Conservation (phyloP, 2,888 invertebrate species). For the Drosophila algonquin region DNA sequence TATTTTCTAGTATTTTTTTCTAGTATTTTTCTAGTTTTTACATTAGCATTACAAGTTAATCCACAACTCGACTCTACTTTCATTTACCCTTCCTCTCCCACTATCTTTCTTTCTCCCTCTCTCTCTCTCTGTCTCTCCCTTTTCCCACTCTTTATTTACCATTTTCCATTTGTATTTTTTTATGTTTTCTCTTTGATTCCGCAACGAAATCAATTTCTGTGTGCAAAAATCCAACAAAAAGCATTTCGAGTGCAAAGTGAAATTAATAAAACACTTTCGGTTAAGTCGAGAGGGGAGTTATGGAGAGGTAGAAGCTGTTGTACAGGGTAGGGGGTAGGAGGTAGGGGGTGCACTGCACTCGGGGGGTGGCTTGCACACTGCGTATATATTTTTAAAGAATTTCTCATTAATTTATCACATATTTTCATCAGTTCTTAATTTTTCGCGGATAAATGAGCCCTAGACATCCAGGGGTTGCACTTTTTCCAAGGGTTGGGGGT, state of each 20-base stretch:
- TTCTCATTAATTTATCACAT: slow-evolving; percentile 54
- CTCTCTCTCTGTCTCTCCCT: slow-evolving; percentile 2
- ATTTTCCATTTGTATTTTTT: slow-evolving; percentile 31
- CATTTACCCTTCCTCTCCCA: not conserved
- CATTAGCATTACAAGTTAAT: not conserved
- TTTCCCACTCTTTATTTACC: slow-evolving; percentile 20
- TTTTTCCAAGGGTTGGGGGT: not conserved
- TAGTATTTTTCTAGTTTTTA: too few relatives aligned
- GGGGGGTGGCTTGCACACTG: slow-evolving; percentile 11
- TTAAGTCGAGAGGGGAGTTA: not conserved
- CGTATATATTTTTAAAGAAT: slow-evolving; percentile 46
- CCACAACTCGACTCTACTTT: not conserved
- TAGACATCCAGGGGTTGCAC: slow-evolving; percentile 37
- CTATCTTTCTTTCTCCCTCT: slow-evolving; percentile 8
- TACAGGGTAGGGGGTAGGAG: not conserved
- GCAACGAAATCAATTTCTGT: slow-evolving; percentile 71
- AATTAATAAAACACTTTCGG: slow-evolving; percentile 60
- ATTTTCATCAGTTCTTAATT: slow-evolving; percentile 74
- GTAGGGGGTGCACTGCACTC: not conserved
- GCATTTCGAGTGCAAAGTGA: slow-evolving; percentile 60
- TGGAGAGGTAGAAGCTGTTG: not conserved
- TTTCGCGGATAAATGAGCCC: slow-evolving; percentile 74
- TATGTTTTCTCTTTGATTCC: slow-evolving; percentile 38
- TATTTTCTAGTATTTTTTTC: too few relatives aligned
- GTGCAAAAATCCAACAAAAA: slow-evolving; percentile 39